Evolutionary conservation across 1,140 invertebrate genomes (phyloP).

Genomic region (Drosophila nebulosa): DNA sequence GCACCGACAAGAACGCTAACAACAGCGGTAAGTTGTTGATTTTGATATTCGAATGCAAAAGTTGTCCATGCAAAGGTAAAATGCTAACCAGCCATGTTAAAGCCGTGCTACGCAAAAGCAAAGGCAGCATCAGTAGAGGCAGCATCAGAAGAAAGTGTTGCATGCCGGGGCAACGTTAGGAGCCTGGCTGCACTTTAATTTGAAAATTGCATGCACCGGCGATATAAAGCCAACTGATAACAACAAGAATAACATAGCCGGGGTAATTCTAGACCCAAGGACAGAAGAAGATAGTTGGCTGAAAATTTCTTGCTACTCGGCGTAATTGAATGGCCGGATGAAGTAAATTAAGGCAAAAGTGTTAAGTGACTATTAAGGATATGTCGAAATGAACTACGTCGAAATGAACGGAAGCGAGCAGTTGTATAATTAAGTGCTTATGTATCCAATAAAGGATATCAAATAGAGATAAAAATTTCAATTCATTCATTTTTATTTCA

Average conservation of each 20-base stretch:
- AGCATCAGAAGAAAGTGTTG: slow-evolving; percentile 45
- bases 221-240: slow-evolving; percentile 25
- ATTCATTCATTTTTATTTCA: not conserved
- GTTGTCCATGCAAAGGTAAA: slow-evolving; percentile 44
- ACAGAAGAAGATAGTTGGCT: not conserved
- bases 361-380: not conserved
- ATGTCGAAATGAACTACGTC: not conserved
- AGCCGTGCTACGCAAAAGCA: slow-evolving; percentile 4
- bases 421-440: not conserved
- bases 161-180: slow-evolving; percentile 57
- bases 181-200: slow-evolving; percentile 47
- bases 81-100: slow-evolving; percentile 41
- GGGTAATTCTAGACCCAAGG: not conserved
- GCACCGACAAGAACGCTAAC: slow-evolving; percentile 53
- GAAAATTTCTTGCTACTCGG: no score
- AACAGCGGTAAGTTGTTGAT: slow-evolving; percentile 73
- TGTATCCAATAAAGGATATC: not conserved
- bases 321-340: not conserved
- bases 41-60: slow-evolving; percentile 75
- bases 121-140: not conserved
- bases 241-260: slow-evolving; percentile 1
- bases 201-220: slow-evolving; percentile 43
- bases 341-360: not conserved
- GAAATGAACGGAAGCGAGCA: not conserved
- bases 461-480: not conserved